Evolutionary conservation across 2,113 vertebrate species (phyloP).

Genomic region (Progne subis): DNA sequence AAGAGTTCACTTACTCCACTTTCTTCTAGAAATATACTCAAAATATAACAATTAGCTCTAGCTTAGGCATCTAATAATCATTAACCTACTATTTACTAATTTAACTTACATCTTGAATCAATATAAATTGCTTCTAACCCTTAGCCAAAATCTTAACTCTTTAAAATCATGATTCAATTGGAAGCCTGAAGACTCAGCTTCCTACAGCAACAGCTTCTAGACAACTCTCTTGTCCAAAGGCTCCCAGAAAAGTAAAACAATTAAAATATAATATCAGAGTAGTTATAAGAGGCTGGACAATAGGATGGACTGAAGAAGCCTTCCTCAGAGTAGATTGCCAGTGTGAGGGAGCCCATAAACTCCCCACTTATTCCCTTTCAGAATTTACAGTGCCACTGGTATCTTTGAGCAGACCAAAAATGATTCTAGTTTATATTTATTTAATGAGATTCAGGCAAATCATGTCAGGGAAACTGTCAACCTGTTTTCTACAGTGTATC

Average conservation of each 20-base stretch:
- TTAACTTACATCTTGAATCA: no score
- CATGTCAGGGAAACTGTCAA: not conserved
- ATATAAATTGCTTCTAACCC: no score
- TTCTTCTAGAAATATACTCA: no score
- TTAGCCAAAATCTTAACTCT: no score
- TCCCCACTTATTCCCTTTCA: not conserved
- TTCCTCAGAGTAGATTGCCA: not conserved
- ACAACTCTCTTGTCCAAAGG: not conserved
- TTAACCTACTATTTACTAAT: no score
- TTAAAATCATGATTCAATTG: no score
- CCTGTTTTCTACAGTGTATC: not conserved
- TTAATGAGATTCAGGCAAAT: not conserved
- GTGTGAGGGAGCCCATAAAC: fast-evolving
- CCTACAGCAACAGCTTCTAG: not conserved
- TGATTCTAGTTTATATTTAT: not conserved
- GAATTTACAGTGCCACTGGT: not conserved
- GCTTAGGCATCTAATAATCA: no score
- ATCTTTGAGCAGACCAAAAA: not conserved
- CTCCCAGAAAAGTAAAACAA: not conserved
- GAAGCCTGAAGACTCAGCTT: not conserved
- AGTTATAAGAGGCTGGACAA: not conserved
- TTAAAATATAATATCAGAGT: not conserved
- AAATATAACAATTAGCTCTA: no score
- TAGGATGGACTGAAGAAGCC: not conserved
- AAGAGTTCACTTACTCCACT: no score